Evolutionary conservation across 2,797 vertebrate species (phyloP).

Genomic region (Todus mexicanus): DNA sequence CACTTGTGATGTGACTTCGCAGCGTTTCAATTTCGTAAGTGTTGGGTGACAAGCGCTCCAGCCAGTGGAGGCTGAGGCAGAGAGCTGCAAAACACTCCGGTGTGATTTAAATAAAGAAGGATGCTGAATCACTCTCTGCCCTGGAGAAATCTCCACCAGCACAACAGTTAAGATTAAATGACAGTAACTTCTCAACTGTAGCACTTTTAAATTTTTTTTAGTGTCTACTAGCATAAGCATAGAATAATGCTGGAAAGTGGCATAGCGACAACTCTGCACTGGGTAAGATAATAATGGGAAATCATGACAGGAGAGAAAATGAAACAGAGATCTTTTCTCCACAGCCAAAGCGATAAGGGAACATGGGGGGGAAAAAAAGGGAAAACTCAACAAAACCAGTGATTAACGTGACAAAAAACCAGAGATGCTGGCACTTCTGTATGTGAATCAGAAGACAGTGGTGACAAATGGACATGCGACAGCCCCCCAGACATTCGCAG

Average conservation of each 20-base stretch:
- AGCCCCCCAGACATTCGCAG: slow-evolving; percentile 1
- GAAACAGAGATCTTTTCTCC: background rate
- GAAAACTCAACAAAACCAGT: background rate
- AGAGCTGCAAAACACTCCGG: background rate
- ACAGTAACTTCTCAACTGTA: background rate
- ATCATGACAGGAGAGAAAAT: background rate
- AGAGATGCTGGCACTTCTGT: background rate
- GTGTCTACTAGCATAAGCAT: background rate
- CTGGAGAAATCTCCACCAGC: background rate
- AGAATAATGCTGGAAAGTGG: background rate
- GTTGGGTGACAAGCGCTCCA: background rate
- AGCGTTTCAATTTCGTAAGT: background rate
- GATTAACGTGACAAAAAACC: background rate
- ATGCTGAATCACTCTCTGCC: background rate
- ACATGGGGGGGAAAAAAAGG: background rate
- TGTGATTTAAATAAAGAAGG: background rate
- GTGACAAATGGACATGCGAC: background rate
- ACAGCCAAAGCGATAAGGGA: background rate
- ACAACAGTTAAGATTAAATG: background rate
- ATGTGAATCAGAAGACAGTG: background rate
- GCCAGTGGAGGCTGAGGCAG: background rate
- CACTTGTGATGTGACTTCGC: background rate
- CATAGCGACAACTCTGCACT: background rate
- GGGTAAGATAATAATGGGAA: background rate
- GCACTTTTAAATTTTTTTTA: background rate